Base-by-base conservation (phyloP, 2,797 vertebrate species). In the Lerista edwardsae region DNA sequence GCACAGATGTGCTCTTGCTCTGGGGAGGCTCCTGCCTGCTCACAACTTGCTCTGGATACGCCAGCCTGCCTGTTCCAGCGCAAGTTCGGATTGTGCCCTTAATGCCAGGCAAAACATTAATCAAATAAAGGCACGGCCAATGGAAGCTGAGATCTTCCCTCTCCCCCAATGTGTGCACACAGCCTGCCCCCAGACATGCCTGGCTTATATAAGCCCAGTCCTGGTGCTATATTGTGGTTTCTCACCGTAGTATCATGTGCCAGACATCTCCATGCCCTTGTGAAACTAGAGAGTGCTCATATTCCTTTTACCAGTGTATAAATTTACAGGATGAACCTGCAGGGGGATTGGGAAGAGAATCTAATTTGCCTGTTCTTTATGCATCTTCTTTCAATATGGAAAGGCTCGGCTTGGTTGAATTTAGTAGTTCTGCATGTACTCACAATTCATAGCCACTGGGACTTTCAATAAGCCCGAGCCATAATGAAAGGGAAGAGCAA, bases 161-260 rank as follows among this genome's bases (percentile, higher is more conserved):
- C n/a, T 44, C 41, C 41, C 41, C 8, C 41, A 44, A n/a, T n/a
- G n/a, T 44, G 8, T 8, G 8, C 8, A 47, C 6, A 47, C 6
- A 47, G 47, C 11, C 47, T 47, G 47, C 11, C 47, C 47, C 5
- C 47, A 47, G 47, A 47, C 47, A 47, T 47, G 47, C 9, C 47
- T 31, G 14, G 65, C n/a, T 67, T n/a, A n/a, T 74, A 29, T 68
- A 75, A 21, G 72, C n/a, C 62, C 39, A 34, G 12, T 47, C 29
- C n/a, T 64, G 41, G 19, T 83, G 47, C 86, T 88, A 71, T 12
- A 1, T 19, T 72, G 0, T 2, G 19, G 51, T 64, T 86, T 76
- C 14, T 1, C 1, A 0, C 51, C 25, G 4, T 4, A 29, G 0
- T 7, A 1, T 27, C 71, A 39, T 0, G 83, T 59, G n/a, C 75